Evolutionary conservation across 2,797 vertebrate genomes (phyloP).

Genomic region (Paguma larvata): DNA sequence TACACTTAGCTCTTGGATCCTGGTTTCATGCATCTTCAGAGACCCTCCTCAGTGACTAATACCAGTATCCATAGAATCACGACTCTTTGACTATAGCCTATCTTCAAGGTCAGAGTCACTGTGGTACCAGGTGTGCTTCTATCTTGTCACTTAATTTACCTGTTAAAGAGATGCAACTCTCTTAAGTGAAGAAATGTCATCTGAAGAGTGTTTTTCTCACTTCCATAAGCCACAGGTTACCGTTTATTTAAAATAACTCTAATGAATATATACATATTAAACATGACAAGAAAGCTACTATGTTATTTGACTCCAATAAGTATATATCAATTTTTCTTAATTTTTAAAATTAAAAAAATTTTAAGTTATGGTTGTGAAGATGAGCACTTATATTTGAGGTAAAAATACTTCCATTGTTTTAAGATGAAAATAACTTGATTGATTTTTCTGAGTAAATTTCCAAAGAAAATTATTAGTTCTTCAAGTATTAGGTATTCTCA

Average conservation of each 20-base stretch:
- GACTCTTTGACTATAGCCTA: not conserved
- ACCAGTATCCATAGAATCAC: not conserved
- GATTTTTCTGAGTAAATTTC: slow-evolving; percentile 47
- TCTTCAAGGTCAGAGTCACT: not conserved
- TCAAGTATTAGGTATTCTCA: slow-evolving; percentile 29
- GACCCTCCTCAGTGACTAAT: not conserved
- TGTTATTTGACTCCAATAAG: not conserved
- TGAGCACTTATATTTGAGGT: not conserved
- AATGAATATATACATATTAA: not conserved
- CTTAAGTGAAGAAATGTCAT: not conserved
- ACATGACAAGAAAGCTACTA: slow-evolving; percentile 4
- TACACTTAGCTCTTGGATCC: not conserved
- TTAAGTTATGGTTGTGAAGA: not conserved
- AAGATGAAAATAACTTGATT: slow-evolving; percentile 26
- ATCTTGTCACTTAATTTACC: not conserved
- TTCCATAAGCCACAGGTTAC: not conserved
- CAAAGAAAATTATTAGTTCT: slow-evolving; percentile 57
- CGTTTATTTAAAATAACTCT: slow-evolving; percentile 45
- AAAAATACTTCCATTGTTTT: not conserved
- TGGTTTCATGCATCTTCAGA: not conserved
- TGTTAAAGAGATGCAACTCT: not conserved
- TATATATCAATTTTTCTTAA: not conserved
- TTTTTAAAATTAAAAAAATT: not conserved
- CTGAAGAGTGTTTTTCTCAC: not conserved
- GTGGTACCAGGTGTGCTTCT: not conserved